Percentiles rank a stretch among this genome's conserved stretches.
Evolutionary conservation across 2,797 vertebrate species (phyloP).

Genomic region (Acipenser transmontanus): DNA sequence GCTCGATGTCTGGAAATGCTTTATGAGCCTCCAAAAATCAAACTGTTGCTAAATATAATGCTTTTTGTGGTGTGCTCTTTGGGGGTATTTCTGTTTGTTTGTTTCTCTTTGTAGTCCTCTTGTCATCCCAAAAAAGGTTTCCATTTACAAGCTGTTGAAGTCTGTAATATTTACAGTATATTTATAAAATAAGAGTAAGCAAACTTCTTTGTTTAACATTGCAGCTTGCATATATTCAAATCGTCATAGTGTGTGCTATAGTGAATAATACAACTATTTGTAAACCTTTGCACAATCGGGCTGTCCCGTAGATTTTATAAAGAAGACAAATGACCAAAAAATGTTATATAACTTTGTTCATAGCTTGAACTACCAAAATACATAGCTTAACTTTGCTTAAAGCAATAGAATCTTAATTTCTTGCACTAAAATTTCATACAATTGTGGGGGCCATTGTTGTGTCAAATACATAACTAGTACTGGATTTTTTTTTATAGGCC

Average conservation of each 20-base stretch:
- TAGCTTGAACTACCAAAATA: no score
- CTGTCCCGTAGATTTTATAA: no score
- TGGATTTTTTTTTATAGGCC: no score
- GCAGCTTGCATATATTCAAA: background rate
- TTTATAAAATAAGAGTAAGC: conserved; percentile 12
- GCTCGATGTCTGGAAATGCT: conserved; percentile 74
- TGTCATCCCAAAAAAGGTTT: conserved; percentile 19
- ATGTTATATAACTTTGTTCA: no score
- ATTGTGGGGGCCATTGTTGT: no score
- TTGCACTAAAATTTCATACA: no score
- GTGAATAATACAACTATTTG: background rate
- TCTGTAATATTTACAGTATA: conserved; percentile 66
- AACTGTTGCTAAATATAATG: conserved; percentile 75
- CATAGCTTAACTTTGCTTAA: no score
- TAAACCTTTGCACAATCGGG: no score
- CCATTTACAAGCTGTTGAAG: conserved; percentile 27
- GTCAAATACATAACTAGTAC: no score
- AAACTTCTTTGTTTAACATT: background rate
- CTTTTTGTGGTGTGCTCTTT: conserved; percentile 78
- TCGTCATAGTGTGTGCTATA: background rate
- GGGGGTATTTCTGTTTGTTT: conserved; percentile 92
- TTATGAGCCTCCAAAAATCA: conserved; percentile 80
- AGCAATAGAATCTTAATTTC: no score
- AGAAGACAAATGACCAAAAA: no score
- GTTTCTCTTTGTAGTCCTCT: conserved; percentile 83